A percentile compares a stretch with the other conserved stretches of the same genome.
phyloP scores from a whole-genome alignment of 2,113 vertebrate species.

The Caracal caracal region DNA sequence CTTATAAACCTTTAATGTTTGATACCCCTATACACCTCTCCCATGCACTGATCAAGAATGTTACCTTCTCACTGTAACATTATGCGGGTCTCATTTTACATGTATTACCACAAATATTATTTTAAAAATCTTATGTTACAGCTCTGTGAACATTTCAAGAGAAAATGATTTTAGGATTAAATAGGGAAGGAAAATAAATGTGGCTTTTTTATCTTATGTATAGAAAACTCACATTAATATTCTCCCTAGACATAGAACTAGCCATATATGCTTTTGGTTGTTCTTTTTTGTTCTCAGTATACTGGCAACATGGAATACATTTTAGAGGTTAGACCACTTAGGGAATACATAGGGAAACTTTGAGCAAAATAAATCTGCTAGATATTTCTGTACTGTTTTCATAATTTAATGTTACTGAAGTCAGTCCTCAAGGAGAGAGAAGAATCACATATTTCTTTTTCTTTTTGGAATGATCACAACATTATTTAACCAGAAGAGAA shows the following conservation, averaged over 20 bases:
- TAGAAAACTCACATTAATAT: background rate
- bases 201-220: background rate
- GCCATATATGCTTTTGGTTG: background rate
- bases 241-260: background rate
- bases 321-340: background rate
- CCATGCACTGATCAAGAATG: background rate
- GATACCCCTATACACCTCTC: background rate
- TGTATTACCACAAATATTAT: background rate
- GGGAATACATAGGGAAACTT: background rate
- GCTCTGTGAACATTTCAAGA: background rate
- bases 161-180: background rate
- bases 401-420: background rate
- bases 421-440: background rate
- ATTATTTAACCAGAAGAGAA: slow-evolving; percentile 28
- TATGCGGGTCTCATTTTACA: background rate
- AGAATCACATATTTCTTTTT: background rate
- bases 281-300: background rate
- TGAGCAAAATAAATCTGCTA: background rate
- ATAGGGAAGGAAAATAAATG: background rate
- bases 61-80: background rate
- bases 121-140: background rate
- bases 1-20: background rate
- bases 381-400: background rate
- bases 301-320: background rate
- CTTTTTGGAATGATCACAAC: background rate